Evolutionary conservation across 37 sponge, comb jelly and placozoan genomes (phyloP), one percentile per base, ranked within the genome.

Genomic region (Cliona cf. orientalis): DNA sequence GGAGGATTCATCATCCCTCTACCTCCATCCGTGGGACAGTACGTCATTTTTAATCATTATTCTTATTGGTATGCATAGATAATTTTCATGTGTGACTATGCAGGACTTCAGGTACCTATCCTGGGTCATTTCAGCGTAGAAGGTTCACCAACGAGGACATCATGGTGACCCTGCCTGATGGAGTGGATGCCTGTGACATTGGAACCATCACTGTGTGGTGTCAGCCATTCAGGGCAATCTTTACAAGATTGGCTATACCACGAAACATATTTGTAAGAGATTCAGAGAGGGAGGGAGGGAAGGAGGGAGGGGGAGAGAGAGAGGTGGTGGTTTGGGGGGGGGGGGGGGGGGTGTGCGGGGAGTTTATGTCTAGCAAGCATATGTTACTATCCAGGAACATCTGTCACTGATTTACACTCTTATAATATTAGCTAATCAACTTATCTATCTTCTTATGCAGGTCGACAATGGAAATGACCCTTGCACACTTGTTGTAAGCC

Each of bases 191-290:
- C 1, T 69, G 71, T 70, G 81, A 81, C 58, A 81, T 81, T 14
- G 61, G 81, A n/a, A 70, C 81, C 6, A 21, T 81, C 42, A 81
- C 81, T 61, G 44, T 81, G 5, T 81, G 81, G 81, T 81, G 81
- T 81, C 34, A 58, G 39, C 81, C 71, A 23, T 33, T 58, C 39
- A 32, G 25, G 12, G 71, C 44, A 32, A 41, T 69, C 56, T 81
- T 81, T 32, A 36, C 84, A 0, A 35, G 76, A 4, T 17, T 84
- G 19, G 42, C 22, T 12, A 57, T 84, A 32, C 84, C 84, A 56
- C 58, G 61, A 46, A 31, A n/a, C 17, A 64, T 64, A 0, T 79
- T 79, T 79, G 79, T 79, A 46, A 79, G 79, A n/a, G n/a, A n/a
- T n/a, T n/a, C n/a, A n/a, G n/a, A n/a, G n/a, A n/a, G n/a, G n/a